Conservation (phyloP, 2,113 vertebrate species). For the Chamaea fasciata region DNA sequence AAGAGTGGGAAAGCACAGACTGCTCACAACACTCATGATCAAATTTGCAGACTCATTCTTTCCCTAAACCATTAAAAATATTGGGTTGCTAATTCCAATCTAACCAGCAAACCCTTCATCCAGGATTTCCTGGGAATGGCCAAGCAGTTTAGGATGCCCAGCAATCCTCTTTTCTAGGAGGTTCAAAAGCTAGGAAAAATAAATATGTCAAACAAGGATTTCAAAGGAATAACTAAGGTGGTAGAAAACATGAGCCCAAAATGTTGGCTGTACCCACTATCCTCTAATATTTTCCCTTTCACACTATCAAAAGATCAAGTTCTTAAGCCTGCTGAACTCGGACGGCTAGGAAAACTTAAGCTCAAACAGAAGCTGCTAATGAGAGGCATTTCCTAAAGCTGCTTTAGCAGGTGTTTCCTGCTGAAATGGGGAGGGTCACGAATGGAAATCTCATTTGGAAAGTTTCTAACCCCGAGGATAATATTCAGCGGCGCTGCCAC, state of each 20-base stretch:
- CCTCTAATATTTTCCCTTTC: neutral
- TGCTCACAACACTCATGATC: neutral
- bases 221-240: neutral
- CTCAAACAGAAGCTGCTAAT: slow-evolving; percentile 44
- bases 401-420: slow-evolving; percentile 66
- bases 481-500: slow-evolving; percentile 54
- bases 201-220: neutral
- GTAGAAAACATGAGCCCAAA: neutral
- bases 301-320: slow-evolving; percentile 6
- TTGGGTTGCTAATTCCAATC: neutral
- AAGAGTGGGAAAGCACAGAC: neutral
- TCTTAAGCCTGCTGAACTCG: slow-evolving; percentile 16
- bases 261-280: neutral
- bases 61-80: neutral
- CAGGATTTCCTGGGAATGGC: neutral
- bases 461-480: slow-evolving; percentile 62
- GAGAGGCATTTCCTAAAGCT: slow-evolving; percentile 54
- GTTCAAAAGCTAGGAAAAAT: neutral
- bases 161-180: neutral
- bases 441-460: slow-evolving; percentile 71
- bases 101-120: neutral
- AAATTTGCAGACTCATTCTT: neutral
- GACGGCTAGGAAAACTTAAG: slow-evolving; percentile 26
- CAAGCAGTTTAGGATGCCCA: neutral
- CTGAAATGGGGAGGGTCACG: slow-evolving; percentile 39